phyloP scores from a whole-genome alignment of 1,140 invertebrate species.

The Scaptomyza graminum region DNA sequence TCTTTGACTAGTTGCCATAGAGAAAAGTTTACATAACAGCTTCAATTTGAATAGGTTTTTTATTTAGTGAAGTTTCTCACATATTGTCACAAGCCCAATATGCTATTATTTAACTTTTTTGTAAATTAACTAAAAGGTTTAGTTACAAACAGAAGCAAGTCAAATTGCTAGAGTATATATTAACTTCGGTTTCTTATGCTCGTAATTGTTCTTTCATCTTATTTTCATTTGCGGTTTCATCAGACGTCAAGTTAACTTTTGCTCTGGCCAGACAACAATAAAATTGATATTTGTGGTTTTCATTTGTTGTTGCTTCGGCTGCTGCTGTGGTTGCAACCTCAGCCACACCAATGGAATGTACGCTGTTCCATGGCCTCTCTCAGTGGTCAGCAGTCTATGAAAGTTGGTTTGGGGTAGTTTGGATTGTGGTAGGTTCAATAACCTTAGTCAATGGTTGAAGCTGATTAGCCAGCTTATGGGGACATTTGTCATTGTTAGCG shows the following conservation, averaged over 20 bases:
- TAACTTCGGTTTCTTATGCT: background rate
- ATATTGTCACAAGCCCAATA: no score
- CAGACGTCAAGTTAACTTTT: slow-evolving; percentile 19
- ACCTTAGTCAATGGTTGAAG: slow-evolving; percentile 23
- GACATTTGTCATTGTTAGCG: slow-evolving; percentile 78
- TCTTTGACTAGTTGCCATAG: no score
- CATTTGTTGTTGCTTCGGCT: no score
- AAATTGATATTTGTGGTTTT: slow-evolving; percentile 78
- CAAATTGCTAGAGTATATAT: background rate
- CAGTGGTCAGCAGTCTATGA: slow-evolving; percentile 12
- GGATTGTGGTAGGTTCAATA: slow-evolving; percentile 20
- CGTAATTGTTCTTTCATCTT: background rate
- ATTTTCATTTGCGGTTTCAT: slow-evolving; percentile 41
- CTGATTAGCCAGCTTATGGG: slow-evolving; percentile 46
- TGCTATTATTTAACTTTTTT: no score
- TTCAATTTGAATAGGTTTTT: no score
- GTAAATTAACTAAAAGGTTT: no score
- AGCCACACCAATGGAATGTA: slow-evolving; percentile 18
- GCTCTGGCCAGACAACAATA: slow-evolving; percentile 58
- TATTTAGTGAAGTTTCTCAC: no score
- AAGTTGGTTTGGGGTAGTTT: background rate
- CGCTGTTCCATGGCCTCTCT: slow-evolving; percentile 14
- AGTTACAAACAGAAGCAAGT: background rate
- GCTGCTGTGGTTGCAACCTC: slow-evolving; percentile 39
- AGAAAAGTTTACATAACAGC: no score